A percentile compares a stretch with the other conserved stretches of the same genome.
Conservation (phyloP, 2,888 invertebrate species). For the Nebria salina region DNA sequence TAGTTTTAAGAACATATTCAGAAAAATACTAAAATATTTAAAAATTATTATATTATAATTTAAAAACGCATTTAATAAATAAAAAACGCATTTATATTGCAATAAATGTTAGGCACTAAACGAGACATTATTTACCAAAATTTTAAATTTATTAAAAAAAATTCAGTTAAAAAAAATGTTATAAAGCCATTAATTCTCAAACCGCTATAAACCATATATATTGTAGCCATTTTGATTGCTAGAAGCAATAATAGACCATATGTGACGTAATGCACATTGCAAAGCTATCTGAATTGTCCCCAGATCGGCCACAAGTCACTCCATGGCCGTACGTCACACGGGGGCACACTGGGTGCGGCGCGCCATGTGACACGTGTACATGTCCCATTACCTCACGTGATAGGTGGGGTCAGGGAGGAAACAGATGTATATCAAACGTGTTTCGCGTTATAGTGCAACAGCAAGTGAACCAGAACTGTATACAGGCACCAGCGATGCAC, state of each 20-base stretch:
- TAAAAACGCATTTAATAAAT: too few species aligned
- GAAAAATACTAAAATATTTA: too few species aligned
- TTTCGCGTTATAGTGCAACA: constrained; percentile 2
- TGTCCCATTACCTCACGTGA: constrained; percentile 29
- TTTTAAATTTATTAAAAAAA: too few species aligned
- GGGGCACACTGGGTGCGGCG: background rate
- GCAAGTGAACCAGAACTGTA: background rate
- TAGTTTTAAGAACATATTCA: background rate
- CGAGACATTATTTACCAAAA: too few species aligned
- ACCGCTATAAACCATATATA: background rate
- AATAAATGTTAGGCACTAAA: too few species aligned
- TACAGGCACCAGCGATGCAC: constrained; percentile 7
- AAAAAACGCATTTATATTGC: too few species aligned
- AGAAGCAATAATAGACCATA: constrained; percentile 14
- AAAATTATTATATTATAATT: too few species aligned
- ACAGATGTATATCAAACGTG: constrained; percentile 15
- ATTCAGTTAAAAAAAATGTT: too few species aligned
- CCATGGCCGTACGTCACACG: constrained; percentile 14
- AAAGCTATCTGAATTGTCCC: constrained; percentile 19
- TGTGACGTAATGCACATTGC: constrained; percentile 19
- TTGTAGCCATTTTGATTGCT: constrained; percentile 5
- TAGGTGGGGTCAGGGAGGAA: background rate
- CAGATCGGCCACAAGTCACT: constrained; percentile 25
- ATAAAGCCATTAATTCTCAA: too few species aligned
- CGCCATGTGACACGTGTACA: constrained; percentile 28